These are phyloP conservation scores for Petrocephalus sullivani DNA, from an alignment of 2,797 vertebrate species.

Conservation along the genomic window DNA sequence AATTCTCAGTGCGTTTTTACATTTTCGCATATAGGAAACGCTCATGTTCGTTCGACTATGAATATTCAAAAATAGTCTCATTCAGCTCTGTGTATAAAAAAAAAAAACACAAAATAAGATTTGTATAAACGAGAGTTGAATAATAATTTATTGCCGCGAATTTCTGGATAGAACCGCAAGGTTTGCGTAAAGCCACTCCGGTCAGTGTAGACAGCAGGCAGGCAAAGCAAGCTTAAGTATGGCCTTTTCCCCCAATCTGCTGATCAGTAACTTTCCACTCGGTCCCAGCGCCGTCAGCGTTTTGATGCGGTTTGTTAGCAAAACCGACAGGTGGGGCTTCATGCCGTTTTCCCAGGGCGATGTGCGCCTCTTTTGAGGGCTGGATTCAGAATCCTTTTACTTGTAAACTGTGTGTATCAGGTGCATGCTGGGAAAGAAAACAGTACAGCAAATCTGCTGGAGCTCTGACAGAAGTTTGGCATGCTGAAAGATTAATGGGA, in stretches of 20 bases:
- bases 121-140: background rate
- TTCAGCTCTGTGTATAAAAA: background rate
- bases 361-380: background rate
- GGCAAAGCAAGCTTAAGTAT: background rate
- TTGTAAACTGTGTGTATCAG: background rate
- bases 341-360: background rate
- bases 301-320: background rate
- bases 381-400: background rate
- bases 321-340: background rate
- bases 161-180: background rate
- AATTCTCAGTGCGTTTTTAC: background rate
- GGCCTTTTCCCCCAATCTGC: background rate
- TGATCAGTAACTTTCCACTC: background rate
- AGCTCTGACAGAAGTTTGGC: background rate
- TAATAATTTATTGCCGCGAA: background rate
- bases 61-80: background rate
- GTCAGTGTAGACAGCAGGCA: background rate
- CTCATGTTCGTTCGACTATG: background rate
- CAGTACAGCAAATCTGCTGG: background rate
- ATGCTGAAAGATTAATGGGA: constrained; percentile 11
- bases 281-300: background rate
- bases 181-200: background rate
- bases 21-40: background rate
- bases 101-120: background rate
- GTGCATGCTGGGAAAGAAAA: background rate